A percentile compares a stretch with the other conserved stretches of the same genome.
These are phyloP conservation scores for Diachasmimorpha longicaudata DNA, from an alignment of 1,140 invertebrate genomes.

Conservation along the genomic window DNA sequence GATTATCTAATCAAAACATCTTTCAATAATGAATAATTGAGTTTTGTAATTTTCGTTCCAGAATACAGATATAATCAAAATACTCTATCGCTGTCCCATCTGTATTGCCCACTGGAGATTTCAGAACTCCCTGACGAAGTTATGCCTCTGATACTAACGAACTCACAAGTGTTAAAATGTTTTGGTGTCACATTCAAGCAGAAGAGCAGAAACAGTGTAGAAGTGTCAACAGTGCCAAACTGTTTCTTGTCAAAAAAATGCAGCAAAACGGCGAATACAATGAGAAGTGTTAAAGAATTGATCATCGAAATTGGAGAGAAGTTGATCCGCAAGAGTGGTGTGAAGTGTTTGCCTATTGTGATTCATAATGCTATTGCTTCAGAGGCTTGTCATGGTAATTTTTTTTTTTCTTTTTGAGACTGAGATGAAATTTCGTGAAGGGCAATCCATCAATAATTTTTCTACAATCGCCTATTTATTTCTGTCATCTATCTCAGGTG, in stretches of 20 bases:
- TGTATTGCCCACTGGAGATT: constrained; percentile 44
- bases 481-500: constrained; percentile 42
- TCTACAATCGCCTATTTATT: constrained; percentile 8
- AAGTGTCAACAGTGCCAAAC: constrained; percentile 45
- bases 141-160: constrained; percentile 34
- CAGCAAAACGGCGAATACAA: constrained; percentile 34
- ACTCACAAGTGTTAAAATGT: constrained; percentile 37
- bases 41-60: constrained; percentile 40
- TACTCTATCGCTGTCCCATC: constrained; percentile 39
- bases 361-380: constrained; percentile 56
- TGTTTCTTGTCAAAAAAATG: constrained; percentile 47
- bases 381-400: constrained; percentile 57
- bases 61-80: constrained; percentile 45
- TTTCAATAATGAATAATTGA: no score
- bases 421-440: no score
- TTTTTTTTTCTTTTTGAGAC: no score
- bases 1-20: no score
- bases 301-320: constrained; percentile 47
- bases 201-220: constrained; percentile 33
- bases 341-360: constrained; percentile 44
- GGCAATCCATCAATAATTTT: no score
- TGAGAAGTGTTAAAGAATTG: constrained; percentile 38
- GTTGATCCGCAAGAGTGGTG: constrained; percentile 27
- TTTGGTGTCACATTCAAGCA: constrained; percentile 46
- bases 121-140: constrained; percentile 34